A percentile compares a stretch with the other conserved stretches of the same genome.
Conservation (phyloP, 2,113 vertebrate species). For the Lynx canadensis region DNA sequence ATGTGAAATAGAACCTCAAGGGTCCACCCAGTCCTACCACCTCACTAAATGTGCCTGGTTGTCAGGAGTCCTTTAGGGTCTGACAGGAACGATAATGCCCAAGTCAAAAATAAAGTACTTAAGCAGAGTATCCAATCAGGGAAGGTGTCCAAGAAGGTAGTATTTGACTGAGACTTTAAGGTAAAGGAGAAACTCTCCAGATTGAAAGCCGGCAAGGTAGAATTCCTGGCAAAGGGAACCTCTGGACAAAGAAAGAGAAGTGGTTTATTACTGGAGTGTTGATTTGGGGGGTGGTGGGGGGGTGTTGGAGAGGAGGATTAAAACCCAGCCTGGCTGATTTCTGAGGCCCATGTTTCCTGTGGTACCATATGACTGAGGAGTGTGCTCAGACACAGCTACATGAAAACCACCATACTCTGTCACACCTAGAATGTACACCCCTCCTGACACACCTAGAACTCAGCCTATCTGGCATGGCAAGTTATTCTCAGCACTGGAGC, state of each 20-base stretch:
- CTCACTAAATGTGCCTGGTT: background rate
- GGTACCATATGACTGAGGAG: background rate
- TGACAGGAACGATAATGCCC: background rate
- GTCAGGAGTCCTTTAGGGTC: background rate
- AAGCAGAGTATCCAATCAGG: background rate
- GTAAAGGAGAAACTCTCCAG: background rate
- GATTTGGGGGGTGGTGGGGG: background rate
- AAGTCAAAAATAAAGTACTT: background rate
- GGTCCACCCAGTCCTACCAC: background rate
- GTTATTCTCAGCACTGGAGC: background rate
- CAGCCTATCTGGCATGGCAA: background rate
- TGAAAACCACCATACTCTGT: background rate
- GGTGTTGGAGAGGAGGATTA: background rate
- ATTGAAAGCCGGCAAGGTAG: background rate
- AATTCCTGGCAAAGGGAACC: background rate
- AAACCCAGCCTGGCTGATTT: background rate
- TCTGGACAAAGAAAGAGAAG: background rate
- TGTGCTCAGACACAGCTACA: background rate
- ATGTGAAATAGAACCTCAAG: background rate
- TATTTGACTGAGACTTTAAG: background rate
- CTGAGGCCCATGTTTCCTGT: no score
- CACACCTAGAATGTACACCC: background rate
- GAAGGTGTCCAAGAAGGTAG: background rate
- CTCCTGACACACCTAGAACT: background rate
- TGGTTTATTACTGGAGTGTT: fast-evolving